Evolutionary conservation across 2,113 vertebrate species (phyloP), one percentile per base, ranked within the genome.

Genomic region (Pteropus alecto): DNA sequence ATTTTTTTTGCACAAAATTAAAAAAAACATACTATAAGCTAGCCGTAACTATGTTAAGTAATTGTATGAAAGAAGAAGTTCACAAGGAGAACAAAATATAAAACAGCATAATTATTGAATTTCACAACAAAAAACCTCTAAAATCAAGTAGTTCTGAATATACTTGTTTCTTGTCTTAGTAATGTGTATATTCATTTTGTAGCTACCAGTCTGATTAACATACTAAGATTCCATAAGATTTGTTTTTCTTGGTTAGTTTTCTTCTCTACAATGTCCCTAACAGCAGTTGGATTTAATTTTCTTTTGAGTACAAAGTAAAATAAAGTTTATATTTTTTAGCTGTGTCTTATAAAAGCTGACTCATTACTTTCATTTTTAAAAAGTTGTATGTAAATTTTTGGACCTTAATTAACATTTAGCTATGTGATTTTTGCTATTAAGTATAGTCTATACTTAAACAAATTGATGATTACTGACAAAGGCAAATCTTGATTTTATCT

Each of bases 111-210:
- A 95, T 97, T 96, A 97, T 56, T 96, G 77, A 90, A 93, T 98
- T 97, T 97, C 93, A 92, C 81, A 93, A 97, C 18, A 97, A 97
- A 97, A 96, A 97, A 93, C 21, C 35, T 11, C 35, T 21, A 95
- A 97, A 98, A 98, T 98, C 98, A 98, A 98, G 97, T 98, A 98
- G 77, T 97, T 98, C 71, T 96, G 94, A 97, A 95, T 94, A 97
- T 16, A 90, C 76, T 97, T 90, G 71, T 94, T 98, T 98, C 92
- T 96, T 95, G 68, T 88, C 85, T 89, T 84, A 95, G 83, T 95
- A 96, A 96, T 96, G 88, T 73, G 83, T 91, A 95, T 93, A 92
- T 95, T 97, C 90, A 73, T 58, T 94, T 79, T 38, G 84, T 3
- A 97, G 46, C 77, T 76, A 97, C 94, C 97, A 95, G 58, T 81